Evolutionary conservation across 2,113 vertebrate species (phyloP).

Genomic region (Mesoclemmys tuberculata): DNA sequence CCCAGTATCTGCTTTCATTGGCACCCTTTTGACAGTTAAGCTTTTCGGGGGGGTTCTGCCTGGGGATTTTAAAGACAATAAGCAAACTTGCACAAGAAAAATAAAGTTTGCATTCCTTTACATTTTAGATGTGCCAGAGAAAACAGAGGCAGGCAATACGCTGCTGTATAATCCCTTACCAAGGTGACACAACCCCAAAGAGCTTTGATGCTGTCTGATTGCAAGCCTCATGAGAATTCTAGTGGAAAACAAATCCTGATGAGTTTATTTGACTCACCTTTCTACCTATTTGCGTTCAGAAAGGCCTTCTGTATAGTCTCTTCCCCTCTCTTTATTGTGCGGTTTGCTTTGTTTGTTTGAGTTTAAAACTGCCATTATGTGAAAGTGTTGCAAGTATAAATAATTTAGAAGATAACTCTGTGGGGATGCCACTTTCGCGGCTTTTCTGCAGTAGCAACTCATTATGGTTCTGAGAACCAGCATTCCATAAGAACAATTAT

Average conservation of each 20-base stretch:
- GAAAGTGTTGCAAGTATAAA: conserved; percentile 81
- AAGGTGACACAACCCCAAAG: conserved; percentile 51
- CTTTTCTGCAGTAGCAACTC: conserved; percentile 73
- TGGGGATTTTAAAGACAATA: conserved; percentile 74
- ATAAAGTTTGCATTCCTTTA: conserved; percentile 74
- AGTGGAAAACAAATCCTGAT: conserved; percentile 70
- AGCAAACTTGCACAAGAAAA: conserved; percentile 64
- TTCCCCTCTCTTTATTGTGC: conserved; percentile 84
- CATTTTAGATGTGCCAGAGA: conserved; percentile 70
- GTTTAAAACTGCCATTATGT: conserved; percentile 85
- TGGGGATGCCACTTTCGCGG: conserved; percentile 73
- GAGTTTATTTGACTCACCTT: conserved; percentile 78
- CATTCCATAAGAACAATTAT: conserved; percentile 61
- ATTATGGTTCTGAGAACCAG: conserved; percentile 67
- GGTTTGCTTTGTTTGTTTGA: conserved; percentile 86
- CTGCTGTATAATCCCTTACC: conserved; percentile 45
- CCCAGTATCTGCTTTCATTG: conserved; percentile 56
- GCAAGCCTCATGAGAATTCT: conserved; percentile 65
- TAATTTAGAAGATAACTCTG: conserved; percentile 82
- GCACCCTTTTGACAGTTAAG: conserved; percentile 61
- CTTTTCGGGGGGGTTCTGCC: conserved; percentile 43
- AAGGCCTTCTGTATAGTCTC: conserved; percentile 74
- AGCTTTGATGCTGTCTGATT: conserved; percentile 69
- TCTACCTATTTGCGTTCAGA: conserved; percentile 74
- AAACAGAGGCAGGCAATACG: conserved; percentile 46